Evolutionary conservation across 2,797 vertebrate species (phyloP).

Genomic region (Coilia nasus): DNA sequence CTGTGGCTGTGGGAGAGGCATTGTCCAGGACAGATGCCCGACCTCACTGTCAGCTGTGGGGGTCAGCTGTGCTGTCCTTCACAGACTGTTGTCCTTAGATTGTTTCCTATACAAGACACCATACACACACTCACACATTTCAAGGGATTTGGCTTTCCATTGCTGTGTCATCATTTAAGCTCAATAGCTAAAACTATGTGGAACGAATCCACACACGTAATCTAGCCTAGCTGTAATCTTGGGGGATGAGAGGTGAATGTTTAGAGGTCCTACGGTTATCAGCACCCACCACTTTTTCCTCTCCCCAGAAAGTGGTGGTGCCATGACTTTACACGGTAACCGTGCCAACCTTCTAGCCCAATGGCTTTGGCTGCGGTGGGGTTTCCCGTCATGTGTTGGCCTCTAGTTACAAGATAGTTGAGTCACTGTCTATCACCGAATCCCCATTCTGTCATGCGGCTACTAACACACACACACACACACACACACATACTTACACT

Average conservation of each 20-base stretch:
- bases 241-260: not conserved
- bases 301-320: not conserved
- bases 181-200: not conserved
- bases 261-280: not conserved
- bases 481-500: not conserved
- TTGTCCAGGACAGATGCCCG: conserved; percentile 12
- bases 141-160: not conserved
- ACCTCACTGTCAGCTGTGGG: conserved; percentile 58
- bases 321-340: not conserved
- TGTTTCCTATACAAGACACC: not conserved
- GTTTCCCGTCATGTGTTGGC: not conserved
- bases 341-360: not conserved
- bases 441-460: not conserved
- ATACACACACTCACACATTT: not conserved
- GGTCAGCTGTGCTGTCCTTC: conserved; percentile 57
- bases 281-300: not conserved
- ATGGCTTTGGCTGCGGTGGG: not conserved
- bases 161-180: not conserved
- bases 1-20: not conserved
- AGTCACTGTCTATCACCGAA: not conserved
- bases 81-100: not conserved
- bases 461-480: not conserved
- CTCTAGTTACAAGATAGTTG: not conserved
- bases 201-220: not conserved
- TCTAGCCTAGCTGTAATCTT: not conserved